These are phyloP conservation scores for Archivesica marissinica DNA, from an alignment of 1,140 invertebrate species.

Conservation along the genomic window DNA sequence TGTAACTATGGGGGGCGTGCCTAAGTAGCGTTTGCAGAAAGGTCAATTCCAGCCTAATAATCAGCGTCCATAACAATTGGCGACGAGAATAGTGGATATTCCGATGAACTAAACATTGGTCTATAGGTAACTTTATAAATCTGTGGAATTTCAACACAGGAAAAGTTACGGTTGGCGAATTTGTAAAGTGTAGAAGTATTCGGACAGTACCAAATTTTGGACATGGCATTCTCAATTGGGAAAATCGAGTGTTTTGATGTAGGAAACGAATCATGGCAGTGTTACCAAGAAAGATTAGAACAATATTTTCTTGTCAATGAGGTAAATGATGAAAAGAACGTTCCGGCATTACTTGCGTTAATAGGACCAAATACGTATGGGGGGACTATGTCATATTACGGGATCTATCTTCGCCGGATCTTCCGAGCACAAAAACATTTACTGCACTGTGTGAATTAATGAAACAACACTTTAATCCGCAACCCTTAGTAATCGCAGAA, in stretches of 20 bases:
- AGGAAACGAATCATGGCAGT: slow-evolving; percentile 2
- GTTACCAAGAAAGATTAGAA: slow-evolving; percentile 43
- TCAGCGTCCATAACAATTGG: too few relatives aligned
- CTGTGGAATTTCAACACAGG: too few relatives aligned
- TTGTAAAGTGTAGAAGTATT: too few relatives aligned
- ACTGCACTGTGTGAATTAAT: not conserved
- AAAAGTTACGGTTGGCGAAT: too few relatives aligned
- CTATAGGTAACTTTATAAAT: too few relatives aligned
- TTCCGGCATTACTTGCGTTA: slow-evolving; percentile 41
- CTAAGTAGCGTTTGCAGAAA: too few relatives aligned
- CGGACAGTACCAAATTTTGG: not conserved
- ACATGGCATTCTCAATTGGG: slow-evolving; percentile 36
- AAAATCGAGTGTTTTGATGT: slow-evolving; percentile 23
- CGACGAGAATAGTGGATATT: too few relatives aligned
- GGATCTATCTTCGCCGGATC: not conserved
- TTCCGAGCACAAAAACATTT: not conserved
- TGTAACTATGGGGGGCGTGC: too few relatives aligned
- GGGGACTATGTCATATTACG: too few relatives aligned
- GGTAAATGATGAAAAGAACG: slow-evolving; percentile 15
- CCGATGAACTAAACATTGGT: too few relatives aligned
- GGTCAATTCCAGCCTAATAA: too few relatives aligned
- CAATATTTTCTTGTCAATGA: slow-evolving; percentile 51
- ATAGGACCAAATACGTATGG: slow-evolving; percentile 44
- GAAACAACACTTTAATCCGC: slow-evolving; percentile 39
- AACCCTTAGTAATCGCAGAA: slow-evolving; percentile 66